Percentiles rank a stretch among this genome's conserved stretches.
Evolutionary conservation across 2,113 vertebrate species (phyloP).

Genomic region (Cisticola juncidis): DNA sequence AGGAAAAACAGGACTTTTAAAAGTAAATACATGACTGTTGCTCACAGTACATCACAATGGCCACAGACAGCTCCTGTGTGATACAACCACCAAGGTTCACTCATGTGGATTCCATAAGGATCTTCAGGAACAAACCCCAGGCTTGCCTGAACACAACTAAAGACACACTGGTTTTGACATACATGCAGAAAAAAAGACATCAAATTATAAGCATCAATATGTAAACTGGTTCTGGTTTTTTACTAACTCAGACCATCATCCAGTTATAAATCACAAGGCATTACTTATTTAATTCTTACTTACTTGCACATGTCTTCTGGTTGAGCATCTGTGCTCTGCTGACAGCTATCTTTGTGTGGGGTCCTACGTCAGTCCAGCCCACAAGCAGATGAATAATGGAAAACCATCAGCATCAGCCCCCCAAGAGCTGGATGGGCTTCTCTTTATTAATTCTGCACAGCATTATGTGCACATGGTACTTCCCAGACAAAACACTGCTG

Average conservation of each 20-base stretch:
- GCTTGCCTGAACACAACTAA: background rate
- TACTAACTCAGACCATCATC: background rate
- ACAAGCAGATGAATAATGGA: background rate
- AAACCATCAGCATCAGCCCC: background rate
- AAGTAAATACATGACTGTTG: background rate
- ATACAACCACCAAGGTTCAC: conserved; percentile 9
- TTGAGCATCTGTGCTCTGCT: background rate
- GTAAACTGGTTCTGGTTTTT: background rate
- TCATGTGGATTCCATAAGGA: background rate
- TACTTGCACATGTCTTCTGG: background rate
- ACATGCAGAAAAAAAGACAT: background rate
- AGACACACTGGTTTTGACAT: background rate
- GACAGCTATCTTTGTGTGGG: background rate
- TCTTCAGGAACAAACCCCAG: conserved; percentile 10
- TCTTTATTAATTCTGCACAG: background rate
- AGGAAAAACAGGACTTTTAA: background rate
- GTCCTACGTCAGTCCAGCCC: background rate
- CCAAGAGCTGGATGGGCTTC: background rate
- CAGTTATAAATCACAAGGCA: background rate
- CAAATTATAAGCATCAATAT: background rate
- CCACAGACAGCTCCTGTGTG: conserved; percentile 19
- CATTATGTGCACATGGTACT: background rate
- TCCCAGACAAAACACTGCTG: background rate
- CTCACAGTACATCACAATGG: background rate
- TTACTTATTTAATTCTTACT: background rate